These are phyloP conservation scores for Limonius californicus DNA, from an alignment of 1,140 invertebrate species.

Conservation along the genomic window DNA sequence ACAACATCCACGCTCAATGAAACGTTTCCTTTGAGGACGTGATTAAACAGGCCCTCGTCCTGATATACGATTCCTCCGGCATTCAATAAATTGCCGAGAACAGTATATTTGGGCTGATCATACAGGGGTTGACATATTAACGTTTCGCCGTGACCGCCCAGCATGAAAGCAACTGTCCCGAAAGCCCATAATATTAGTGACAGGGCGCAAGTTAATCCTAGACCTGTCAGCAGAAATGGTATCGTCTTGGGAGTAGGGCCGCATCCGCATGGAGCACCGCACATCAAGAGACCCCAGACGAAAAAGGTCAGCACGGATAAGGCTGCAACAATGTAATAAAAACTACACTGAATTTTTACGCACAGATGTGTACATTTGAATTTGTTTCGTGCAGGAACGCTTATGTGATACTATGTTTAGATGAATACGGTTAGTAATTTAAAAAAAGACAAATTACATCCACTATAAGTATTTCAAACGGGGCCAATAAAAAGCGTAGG, in stretches of 20 bases:
- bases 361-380: not conserved
- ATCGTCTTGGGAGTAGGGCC: conserved; percentile 53
- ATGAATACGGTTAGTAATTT: no score
- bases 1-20: not conserved
- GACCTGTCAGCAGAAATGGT: conserved; percentile 51
- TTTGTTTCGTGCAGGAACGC: no score
- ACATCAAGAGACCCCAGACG: conserved; percentile 50
- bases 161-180: conserved; percentile 49
- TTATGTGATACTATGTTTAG: no score
- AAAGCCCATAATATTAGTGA: conserved; percentile 50
- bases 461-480: no score
- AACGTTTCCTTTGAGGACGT: conserved; percentile 34
- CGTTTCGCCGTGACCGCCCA: conserved; percentile 53
- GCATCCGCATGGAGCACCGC: conserved; percentile 53
- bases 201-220: conserved; percentile 48
- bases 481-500: no score
- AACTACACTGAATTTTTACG: not conserved
- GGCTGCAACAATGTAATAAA: conserved; percentile 39
- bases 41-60: conserved; percentile 56
- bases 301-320: conserved; percentile 46
- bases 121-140: conserved; percentile 62
- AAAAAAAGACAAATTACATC: no score
- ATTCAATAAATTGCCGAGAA: conserved; percentile 58
- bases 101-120: conserved; percentile 55
- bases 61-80: conserved; percentile 55